These are phyloP conservation scores for Listronotus oregonensis DNA, from an alignment of 1,140 invertebrate species.

Conservation along the genomic window DNA sequence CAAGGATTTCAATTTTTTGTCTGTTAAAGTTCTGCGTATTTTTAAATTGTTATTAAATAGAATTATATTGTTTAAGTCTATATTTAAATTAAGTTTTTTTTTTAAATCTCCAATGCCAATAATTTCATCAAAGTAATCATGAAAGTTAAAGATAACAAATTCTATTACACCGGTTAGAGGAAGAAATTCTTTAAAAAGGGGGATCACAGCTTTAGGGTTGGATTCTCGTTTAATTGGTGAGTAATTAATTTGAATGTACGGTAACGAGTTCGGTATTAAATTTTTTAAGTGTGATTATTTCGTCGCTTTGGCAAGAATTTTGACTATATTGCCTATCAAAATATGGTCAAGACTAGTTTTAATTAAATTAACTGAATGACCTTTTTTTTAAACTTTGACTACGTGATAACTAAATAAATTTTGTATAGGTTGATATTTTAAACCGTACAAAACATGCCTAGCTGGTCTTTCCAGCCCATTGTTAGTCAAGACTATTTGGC, in stretches of 20 bases:
- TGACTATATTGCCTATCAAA: too few relatives aligned
- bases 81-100: conserved; percentile 28
- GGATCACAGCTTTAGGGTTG: conserved; percentile 32
- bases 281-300: conserved; percentile 10
- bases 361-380: too few relatives aligned
- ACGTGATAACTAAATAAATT: too few relatives aligned
- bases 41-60: conserved; percentile 20
- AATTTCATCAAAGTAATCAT: conserved; percentile 42
- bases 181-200: conserved; percentile 31
- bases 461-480: too few relatives aligned
- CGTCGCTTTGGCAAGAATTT: too few relatives aligned
- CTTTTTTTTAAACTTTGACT: too few relatives aligned
- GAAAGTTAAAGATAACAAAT: conserved; percentile 37
- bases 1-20: conserved; percentile 13
- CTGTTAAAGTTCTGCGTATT: conserved; percentile 17
- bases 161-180: background rate
- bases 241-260: conserved; percentile 32
- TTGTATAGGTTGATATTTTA: too few relatives aligned
- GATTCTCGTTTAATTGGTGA: conserved; percentile 28
- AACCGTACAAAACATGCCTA: too few relatives aligned
- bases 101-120: conserved; percentile 32
- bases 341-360: too few relatives aligned
- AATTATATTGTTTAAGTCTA: conserved; percentile 27
- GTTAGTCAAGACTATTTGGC: too few relatives aligned
- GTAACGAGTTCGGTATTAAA: too few relatives aligned